Conservation (phyloP, 2,113 vertebrate species). For the Pao palembangensis region DNA sequence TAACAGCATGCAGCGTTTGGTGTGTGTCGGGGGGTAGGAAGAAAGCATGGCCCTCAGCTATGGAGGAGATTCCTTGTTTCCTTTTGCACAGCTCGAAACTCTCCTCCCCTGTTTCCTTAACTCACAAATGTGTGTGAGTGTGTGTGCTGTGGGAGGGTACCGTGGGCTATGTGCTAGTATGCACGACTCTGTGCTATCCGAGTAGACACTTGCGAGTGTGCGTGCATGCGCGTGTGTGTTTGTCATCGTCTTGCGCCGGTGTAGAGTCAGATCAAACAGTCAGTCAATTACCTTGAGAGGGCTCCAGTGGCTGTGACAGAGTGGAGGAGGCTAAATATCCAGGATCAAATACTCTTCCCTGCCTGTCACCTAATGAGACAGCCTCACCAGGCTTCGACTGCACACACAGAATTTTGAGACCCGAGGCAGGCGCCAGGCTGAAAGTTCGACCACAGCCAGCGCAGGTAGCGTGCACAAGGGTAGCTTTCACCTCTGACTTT, state of each 20-base stretch:
- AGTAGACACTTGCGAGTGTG: constrained; percentile 30
- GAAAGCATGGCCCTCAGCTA: constrained; percentile 72
- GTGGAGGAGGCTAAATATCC: constrained; percentile 51
- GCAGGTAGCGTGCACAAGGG: constrained; percentile 10
- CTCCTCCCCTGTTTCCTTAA: constrained; percentile 53
- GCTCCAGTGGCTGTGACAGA: constrained; percentile 64
- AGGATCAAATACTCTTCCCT: constrained; percentile 62
- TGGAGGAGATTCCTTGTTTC: constrained; percentile 65
- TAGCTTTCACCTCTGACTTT: constrained; percentile 18
- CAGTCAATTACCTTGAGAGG: constrained; percentile 68
- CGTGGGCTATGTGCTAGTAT: constrained; percentile 3
- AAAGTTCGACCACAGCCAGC: constrained; percentile 38
- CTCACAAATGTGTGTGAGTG: constrained; percentile 37
- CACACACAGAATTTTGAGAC: constrained; percentile 52
- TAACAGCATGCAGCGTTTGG: constrained; percentile 67
- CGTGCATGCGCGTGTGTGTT: constrained; percentile 21
- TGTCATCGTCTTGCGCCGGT: constrained; percentile 44
- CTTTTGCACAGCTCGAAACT: constrained; percentile 61
- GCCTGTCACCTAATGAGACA: constrained; percentile 58
- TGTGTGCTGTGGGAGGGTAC: constrained; percentile 9
- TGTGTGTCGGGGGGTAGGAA: constrained; percentile 37
- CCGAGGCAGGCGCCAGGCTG: constrained; percentile 28
- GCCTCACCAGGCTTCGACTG: constrained; percentile 27
- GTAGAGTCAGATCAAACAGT: constrained; percentile 63
- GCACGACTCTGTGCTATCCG: constrained; percentile 18